Evolutionary conservation across 2,888 invertebrate genomes (phyloP).

Genomic region (Tenodera sinensis): DNA sequence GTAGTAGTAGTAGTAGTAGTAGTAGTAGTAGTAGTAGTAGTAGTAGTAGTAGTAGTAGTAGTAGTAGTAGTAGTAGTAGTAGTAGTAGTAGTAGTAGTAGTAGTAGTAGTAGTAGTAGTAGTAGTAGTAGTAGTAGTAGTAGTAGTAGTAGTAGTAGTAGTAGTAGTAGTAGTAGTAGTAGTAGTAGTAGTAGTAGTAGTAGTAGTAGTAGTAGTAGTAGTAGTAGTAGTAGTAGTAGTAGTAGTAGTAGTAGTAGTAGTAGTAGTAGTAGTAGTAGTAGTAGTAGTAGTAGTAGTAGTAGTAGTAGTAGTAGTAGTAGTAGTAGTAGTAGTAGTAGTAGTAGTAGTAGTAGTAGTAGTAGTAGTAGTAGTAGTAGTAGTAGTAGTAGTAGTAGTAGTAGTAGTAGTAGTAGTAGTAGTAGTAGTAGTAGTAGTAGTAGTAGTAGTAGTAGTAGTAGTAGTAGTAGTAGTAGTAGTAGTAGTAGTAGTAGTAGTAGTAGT

Average conservation of each 20-base stretch:
- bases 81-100: neutral
- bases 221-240: neutral
- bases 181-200: neutral
- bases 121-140: neutral
- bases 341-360: neutral
- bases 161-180: no score
- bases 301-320: neutral
- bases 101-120: neutral
- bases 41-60: neutral
- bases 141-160: neutral
- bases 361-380: neutral
- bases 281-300: neutral
- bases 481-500: neutral
- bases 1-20: neutral
- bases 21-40: neutral
- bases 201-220: neutral
- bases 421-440: neutral
- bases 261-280: neutral
- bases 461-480: neutral
- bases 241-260: neutral
- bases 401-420: neutral
- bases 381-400: neutral
- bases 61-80: neutral
- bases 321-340: neutral
- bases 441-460: neutral